Conservation (phyloP, 2,797 vertebrate genomes). For the Helarctos malayanus region DNA sequence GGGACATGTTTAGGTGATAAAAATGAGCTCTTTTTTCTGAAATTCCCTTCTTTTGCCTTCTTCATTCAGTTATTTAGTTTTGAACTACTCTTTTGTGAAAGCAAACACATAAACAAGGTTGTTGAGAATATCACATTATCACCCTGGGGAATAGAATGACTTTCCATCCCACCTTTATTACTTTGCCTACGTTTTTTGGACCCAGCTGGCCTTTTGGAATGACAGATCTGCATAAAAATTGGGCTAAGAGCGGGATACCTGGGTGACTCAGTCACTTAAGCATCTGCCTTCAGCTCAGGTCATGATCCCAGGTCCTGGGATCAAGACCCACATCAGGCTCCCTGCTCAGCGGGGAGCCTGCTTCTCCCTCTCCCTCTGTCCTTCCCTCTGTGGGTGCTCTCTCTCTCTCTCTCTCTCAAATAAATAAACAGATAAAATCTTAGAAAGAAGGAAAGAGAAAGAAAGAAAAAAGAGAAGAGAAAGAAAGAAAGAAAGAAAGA, state of each 20-base stretch:
- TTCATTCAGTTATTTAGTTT: neutral
- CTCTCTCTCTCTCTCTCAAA: no score
- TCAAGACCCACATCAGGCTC: no score
- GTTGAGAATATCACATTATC: neutral
- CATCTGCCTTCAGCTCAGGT: neutral
- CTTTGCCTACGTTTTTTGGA: neutral
- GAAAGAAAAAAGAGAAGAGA: no score
- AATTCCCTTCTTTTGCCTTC: neutral
- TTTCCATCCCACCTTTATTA: neutral
- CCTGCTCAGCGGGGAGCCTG: no score
- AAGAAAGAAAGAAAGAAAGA: neutral
- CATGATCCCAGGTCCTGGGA: no score
- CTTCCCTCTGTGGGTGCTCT: no score
- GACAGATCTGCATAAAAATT: neutral
- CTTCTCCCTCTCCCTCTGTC: no score
- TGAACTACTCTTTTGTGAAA: constrained; percentile 23
- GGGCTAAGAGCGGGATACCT: neutral
- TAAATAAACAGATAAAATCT: no score
- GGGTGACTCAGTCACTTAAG: neutral
- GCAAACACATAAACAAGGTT: neutral
- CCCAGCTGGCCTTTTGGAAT: neutral
- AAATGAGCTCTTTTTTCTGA: neutral
- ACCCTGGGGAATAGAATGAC: neutral
- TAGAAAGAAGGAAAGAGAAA: neutral
- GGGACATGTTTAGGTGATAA: neutral